Evolutionary conservation across 2,797 vertebrate species (phyloP), one percentile per base, ranked within the genome.

Genomic region (Botia kubotai): DNA sequence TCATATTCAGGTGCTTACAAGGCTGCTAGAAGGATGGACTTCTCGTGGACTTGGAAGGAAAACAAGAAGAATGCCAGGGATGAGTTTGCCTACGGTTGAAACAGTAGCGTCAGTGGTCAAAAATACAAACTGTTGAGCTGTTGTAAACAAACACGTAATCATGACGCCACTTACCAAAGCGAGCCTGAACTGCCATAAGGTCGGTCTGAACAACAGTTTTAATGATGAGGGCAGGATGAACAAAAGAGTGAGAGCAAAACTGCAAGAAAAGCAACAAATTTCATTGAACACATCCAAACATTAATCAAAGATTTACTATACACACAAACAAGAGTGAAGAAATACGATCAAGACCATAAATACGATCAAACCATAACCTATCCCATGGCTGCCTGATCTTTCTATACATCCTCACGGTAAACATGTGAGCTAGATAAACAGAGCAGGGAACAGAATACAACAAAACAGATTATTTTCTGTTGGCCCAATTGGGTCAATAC

Each of bases 1-100:
- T n/a, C 46, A 66, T 58, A 72, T 58, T 14, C 52, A 1, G 11
- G 75, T 81, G 97, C 98, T 98, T 94, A 99, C 98, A 97, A 52
- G 52, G 97, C 93, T 83, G 93, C 95, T 63, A 99, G 90, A 23
- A 99, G 97, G 91, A 99, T 96, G 78, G 98, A 99, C 90, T 99
- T 99, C 89, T 99, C 98, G n/a, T 99, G 98, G 76, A 99, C 98
- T 96, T 99, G 98, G 86, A 96, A 99, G 90, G 98, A 99, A 93
- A 98, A 99, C 16, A 99, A 94, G 93, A 99, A 99, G 92, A 99
- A 99, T 0, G 96, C 97, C 86, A 99, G 88, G 1, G 98, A 97
- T 77, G 96, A 97, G 89, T 94, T 97, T 72, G 94, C 95, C 98
- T 99, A 83, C 78, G 91, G 88, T 69, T 75, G 29, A 85, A 75